phyloP scores from a whole-genome alignment of 2,888 invertebrate genomes.

The Cerceris ruficornis region DNA sequence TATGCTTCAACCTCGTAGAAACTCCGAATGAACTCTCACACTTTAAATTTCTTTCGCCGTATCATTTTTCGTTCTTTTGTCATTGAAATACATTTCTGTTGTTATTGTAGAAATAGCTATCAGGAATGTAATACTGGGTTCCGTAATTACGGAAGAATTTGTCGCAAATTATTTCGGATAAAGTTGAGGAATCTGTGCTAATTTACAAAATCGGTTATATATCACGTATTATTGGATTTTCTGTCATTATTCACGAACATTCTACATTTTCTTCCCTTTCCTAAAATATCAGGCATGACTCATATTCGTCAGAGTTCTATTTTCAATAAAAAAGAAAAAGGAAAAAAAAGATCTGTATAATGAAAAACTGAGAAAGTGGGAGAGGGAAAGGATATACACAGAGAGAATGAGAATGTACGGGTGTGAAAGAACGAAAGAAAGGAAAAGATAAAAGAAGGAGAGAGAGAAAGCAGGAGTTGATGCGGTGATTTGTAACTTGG shows the following conservation, averaged over 20 bases:
- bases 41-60: conserved; percentile 1
- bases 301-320: conserved; percentile 12
- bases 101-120: background rate
- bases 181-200: no score
- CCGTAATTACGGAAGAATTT: no score
- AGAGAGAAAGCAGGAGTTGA: conserved; percentile 44
- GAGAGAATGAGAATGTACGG: background rate
- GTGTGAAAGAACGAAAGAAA: conserved; percentile 6
- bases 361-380: conserved; percentile 14
- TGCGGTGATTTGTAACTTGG: conserved; percentile 55
- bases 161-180: no score
- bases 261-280: background rate
- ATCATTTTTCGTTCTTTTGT: conserved; percentile 30
- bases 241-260: background rate
- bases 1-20: conserved; percentile 17
- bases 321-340: conserved; percentile 25
- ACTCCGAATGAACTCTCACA: conserved; percentile 34
- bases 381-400: conserved; percentile 41
- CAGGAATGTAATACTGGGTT: no score
- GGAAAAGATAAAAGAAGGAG: conserved; percentile 8
- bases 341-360: conserved; percentile 15
- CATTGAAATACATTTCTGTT: background rate
- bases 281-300: no score
- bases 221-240: background rate
- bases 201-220: no score